Evolutionary conservation across 2,888 invertebrate species (phyloP).

Genomic region (Drosophila setosimentum): DNA sequence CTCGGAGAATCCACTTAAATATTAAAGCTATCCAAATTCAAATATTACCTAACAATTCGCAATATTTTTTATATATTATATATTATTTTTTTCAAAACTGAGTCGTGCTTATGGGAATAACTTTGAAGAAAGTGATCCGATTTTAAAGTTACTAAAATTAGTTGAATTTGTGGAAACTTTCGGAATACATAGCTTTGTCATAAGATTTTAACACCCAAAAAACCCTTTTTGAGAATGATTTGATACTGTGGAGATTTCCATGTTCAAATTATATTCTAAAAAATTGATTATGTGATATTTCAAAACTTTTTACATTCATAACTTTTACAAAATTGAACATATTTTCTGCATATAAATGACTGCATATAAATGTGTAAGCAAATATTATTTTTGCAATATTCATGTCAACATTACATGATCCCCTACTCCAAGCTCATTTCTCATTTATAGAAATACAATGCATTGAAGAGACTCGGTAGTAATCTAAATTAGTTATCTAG

Average conservation of each 20-base stretch:
- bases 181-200: no score
- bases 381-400: neutral
- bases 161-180: neutral
- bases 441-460: neutral
- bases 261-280: no score
- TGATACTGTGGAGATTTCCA: no score
- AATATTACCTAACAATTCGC: neutral
- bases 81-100: neutral
- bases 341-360: no score
- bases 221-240: no score
- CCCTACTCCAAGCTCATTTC: neutral
- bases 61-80: no score
- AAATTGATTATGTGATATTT: no score
- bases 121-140: neutral
- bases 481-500: no score
- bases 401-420: neutral
- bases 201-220: no score
- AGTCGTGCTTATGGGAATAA: neutral
- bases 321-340: neutral
- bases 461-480: neutral
- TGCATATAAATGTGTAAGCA: neutral
- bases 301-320: neutral
- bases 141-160: neutral
- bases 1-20: neutral
- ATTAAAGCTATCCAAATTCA: neutral